Evolutionary conservation across 2,888 invertebrate species (phyloP), one percentile per base, ranked within the genome.

Genomic region (Synergus gifuensis): DNA sequence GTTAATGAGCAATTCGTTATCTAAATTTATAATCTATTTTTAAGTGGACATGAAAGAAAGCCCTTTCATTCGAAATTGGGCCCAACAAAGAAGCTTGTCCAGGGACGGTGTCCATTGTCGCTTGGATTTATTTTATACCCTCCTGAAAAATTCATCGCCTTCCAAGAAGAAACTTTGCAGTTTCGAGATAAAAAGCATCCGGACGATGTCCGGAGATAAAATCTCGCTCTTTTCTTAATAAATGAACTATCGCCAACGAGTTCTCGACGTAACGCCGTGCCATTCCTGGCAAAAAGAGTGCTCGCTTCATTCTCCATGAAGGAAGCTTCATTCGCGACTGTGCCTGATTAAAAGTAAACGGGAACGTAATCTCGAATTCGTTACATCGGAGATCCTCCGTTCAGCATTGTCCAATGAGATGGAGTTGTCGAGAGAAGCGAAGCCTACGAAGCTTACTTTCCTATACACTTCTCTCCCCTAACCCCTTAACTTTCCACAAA

Each of bases 291-390:
- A 73, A 54, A 69, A 76, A 60, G 60, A 62, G 76, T 76, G 76
- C 76, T 62, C 62, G 76, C 22, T 62, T 62, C 62, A 62, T 76
- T 76, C 54, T 76, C 62, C 76, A 22, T 58, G 44, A 81, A 83
- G 83, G 80, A 82, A 83, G 81, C 83, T 83, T 83, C 78, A 80
- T 73, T 79, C 76, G 77, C 79, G 80, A 80, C 81, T 78, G 69
- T 58, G 81, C 78, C 78, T 83, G 83, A 83, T 83, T 83, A 83
- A 83, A 83, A 81, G 81, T 83, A 81, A 79, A 83, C 81, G 67
- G 78, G 81, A 81, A 83, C 80, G 83, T 81, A 78, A 83, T 81
- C 80, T 81, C 81, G 80, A 80, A 80, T 81, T 83, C 77, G 81
- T 73, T 73, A 73, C 73, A 73, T 73, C 28, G 49, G 73, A 73